Evolutionary conservation across 2,113 vertebrate species (phyloP).

Genomic region (Bubo scandiacus): DNA sequence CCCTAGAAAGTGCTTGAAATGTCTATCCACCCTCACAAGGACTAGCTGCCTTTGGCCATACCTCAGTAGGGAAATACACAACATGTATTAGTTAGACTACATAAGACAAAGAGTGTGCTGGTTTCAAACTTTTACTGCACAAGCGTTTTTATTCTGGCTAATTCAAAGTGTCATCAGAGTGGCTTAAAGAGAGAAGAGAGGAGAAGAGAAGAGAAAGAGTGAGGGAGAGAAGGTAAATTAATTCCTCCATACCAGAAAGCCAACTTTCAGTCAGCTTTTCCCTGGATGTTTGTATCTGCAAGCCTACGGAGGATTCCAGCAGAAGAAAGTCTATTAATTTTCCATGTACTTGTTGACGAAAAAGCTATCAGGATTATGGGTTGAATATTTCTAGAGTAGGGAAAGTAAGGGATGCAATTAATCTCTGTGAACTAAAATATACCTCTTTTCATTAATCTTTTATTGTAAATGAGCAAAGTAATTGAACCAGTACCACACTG

Average conservation of each 20-base stretch:
- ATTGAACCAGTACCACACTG: slow-evolving; percentile 82
- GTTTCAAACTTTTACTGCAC: neutral
- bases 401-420: slow-evolving; percentile 87
- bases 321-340: slow-evolving; percentile 91
- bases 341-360: slow-evolving; percentile 87
- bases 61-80: neutral
- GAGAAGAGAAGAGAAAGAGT: slow-evolving; percentile 49
- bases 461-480: slow-evolving; percentile 87
- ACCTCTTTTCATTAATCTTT: slow-evolving; percentile 93
- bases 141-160: slow-evolving; percentile 40
- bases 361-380: slow-evolving; percentile 88
- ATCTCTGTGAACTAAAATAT: slow-evolving; percentile 92
- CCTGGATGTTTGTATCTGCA: slow-evolving; percentile 71
- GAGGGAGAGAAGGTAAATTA: slow-evolving; percentile 69
- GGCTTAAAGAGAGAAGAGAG: slow-evolving; percentile 59
- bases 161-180: slow-evolving; percentile 69
- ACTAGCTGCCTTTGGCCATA: neutral
- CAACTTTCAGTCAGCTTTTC: slow-evolving; percentile 74
- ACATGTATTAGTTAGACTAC: neutral
- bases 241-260: slow-evolving; percentile 71
- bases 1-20: neutral
- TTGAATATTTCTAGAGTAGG: slow-evolving; percentile 83
- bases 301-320: slow-evolving; percentile 76
- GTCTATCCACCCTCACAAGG: neutral
- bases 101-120: neutral